These are phyloP conservation scores for Brienomyrus longianalis DNA, from an alignment of 2,113 vertebrate species.

Conservation along the genomic window DNA sequence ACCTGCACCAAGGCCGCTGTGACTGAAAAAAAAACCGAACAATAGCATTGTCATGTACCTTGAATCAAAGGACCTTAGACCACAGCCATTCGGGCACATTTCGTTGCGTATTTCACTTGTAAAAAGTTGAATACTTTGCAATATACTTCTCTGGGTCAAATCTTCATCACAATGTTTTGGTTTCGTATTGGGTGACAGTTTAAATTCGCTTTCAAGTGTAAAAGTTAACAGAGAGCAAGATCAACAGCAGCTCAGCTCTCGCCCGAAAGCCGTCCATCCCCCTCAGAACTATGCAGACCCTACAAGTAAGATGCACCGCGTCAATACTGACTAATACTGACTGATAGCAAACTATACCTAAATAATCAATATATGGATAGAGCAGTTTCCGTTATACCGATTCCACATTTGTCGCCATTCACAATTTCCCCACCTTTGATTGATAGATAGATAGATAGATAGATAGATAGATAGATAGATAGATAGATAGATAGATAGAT, in stretches of 20 bases:
- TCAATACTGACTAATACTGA: not conserved
- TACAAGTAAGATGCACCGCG: not conserved
- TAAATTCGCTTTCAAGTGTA: not conserved
- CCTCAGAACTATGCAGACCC: not conserved
- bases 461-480: not conserved
- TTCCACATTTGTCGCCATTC: not conserved
- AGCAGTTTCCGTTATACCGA: not conserved
- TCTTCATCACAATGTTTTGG: not conserved
- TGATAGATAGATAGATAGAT: not conserved
- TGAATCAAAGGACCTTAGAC: constrained; percentile 29
- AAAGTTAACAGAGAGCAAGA: not conserved
- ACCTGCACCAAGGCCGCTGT: constrained; percentile 47
- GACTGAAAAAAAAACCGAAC: constrained; percentile 49
- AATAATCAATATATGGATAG: not conserved
- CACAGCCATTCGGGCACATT: constrained; percentile 33
- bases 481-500: not conserved
- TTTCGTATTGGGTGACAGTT: not conserved
- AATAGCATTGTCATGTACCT: constrained; percentile 54
- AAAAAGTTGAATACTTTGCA: not conserved
- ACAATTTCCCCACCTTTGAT: not conserved
- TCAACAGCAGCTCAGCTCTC: not conserved
- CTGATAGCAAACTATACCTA: not conserved
- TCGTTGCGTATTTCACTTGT: constrained; percentile 14
- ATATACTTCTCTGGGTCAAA: not conserved
- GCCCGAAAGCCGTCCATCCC: not conserved